These are phyloP conservation scores for Cerastis rubricosa DNA, from an alignment of 2,888 invertebrate genomes.

Conservation along the genomic window DNA sequence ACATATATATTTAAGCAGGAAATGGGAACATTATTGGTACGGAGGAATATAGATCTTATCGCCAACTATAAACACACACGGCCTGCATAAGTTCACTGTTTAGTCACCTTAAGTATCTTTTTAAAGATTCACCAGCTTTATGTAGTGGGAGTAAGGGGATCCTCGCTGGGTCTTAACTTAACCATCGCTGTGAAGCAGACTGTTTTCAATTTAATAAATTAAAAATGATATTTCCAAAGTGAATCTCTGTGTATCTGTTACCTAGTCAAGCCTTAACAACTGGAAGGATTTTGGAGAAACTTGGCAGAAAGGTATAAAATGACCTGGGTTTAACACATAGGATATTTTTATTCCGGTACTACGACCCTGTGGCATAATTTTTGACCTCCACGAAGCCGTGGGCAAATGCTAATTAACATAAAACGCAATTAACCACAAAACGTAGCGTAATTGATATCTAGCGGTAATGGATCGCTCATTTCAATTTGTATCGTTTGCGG, in stretches of 20 bases:
- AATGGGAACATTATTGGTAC: background rate
- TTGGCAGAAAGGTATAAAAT: background rate
- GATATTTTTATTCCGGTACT: background rate
- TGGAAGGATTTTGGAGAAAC: background rate
- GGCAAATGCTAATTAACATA: background rate
- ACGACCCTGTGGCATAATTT: background rate
- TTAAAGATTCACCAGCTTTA: too few relatives aligned
- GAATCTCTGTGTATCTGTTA: background rate
- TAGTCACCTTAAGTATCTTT: background rate
- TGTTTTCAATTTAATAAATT: background rate
- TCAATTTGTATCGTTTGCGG: slow-evolving; percentile 30
- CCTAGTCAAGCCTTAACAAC: background rate
- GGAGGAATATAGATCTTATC: background rate
- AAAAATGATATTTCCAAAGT: background rate
- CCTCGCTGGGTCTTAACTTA: too few relatives aligned
- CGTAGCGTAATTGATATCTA: slow-evolving; percentile 30
- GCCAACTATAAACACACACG: background rate
- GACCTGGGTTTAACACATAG: background rate
- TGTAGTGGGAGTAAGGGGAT: too few relatives aligned
- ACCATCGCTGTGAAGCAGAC: too few relatives aligned
- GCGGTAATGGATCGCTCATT: slow-evolving; percentile 25
- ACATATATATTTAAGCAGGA: background rate
- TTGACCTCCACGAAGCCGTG: background rate
- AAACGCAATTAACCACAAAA: background rate
- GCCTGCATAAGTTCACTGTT: too few relatives aligned